Base-by-base conservation (phyloP, 2,888 invertebrate species). In the Cheiracanthium punctorium region DNA sequence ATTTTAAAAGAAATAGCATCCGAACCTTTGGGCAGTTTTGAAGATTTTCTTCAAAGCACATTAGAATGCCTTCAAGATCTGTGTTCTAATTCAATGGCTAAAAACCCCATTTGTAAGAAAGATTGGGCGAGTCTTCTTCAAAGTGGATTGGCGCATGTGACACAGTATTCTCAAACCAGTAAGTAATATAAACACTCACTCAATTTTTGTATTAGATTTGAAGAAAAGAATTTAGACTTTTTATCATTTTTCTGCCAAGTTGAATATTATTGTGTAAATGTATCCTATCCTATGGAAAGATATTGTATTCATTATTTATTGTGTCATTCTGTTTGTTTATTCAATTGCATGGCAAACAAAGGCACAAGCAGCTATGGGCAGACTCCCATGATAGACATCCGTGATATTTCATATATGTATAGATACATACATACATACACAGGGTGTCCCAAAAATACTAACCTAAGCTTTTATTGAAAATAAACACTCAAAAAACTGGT, bases 91-190 rank as follows among this genome's bases (percentile, higher is more conserved):
- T 90, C 94, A 76, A 95, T 95, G 91, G 94, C 95, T 8, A 93
- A 93, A 70, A 94, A 95, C 91, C 93, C 93, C 29, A 92, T 93
- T 76, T 94, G 94, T 87, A 91, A 93, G 41, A 93, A 93, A 52
- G 94, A 95, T 89, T 98, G 98, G 96, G 94, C 95, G 77, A 94
- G 94, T 89, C 93, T 98, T 89, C 92, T 98, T 89, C 97, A 97
- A 91, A 96, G 96, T 92, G 95, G 97, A 29, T 93, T 99, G 48
- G 96, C 96, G 14, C 97, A 97, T 90, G 94, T 98, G 7, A 94
- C 99, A 65, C 97, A 98, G 91, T 93, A 97, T 88, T 96, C 97
- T 0, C 97, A 97, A 92, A 96, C 96, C 75, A 90, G 91, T 91
- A 87, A 89, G 90, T 41, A 1, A 20, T n/a, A n/a, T n/a, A n/a